Evolutionary conservation across 2,113 vertebrate species (phyloP).

Genomic region (Furnarius figulus): DNA sequence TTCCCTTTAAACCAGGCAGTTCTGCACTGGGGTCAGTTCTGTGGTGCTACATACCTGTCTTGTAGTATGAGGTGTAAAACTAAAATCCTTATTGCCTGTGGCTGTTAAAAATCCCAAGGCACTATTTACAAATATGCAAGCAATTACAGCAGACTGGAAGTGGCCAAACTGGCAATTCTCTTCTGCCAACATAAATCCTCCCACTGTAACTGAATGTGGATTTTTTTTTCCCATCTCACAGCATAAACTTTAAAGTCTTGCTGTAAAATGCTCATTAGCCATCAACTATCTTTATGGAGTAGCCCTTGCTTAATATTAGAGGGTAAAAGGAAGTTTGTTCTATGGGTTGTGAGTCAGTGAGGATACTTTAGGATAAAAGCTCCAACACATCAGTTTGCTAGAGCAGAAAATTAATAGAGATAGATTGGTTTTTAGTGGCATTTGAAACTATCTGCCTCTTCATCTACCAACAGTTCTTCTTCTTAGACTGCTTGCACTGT

Average conservation of each 20-base stretch:
- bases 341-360: not conserved
- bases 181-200: slow-evolving; percentile 28
- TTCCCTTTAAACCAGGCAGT: not conserved
- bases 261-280: slow-evolving; percentile 53
- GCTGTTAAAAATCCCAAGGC: not conserved
- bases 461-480: not conserved
- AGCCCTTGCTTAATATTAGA: not conserved
- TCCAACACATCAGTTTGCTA: not conserved
- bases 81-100: not conserved
- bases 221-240: not conserved
- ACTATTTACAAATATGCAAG: slow-evolving; percentile 14
- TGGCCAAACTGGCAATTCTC: not conserved
- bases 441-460: slow-evolving; percentile 19
- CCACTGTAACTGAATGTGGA: not conserved
- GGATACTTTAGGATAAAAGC: not conserved
- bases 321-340: not conserved
- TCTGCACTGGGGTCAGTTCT: not conserved
- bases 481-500: not conserved
- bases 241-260: slow-evolving; percentile 45
- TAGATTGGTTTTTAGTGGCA: not conserved
- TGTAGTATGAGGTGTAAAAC: not conserved
- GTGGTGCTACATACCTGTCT: not conserved
- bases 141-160: not conserved
- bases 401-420: slow-evolving; percentile 26
- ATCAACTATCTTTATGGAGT: not conserved